Evolutionary conservation across 2,113 vertebrate genomes (phyloP), one percentile per base, ranked within the genome.

Genomic region (Eurystomus gularis): DNA sequence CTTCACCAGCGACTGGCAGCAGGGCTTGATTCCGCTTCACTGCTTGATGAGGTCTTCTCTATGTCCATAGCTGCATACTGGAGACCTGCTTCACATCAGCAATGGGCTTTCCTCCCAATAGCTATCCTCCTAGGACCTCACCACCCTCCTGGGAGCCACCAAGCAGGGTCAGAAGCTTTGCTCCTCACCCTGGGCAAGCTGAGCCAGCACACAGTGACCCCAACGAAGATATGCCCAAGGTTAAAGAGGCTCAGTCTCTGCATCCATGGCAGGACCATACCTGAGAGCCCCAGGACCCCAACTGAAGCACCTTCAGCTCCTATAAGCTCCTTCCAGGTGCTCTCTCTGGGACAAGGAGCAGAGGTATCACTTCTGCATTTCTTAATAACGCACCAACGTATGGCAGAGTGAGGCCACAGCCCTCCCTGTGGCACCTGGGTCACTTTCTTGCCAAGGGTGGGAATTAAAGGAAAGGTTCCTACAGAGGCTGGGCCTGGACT

Each of bases 311-410:
- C 9, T 66, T 19, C 64, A 70, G 44, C 14, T 28, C 48, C 46
- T 25, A 2, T 20, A 42, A 65, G 13, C 21, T 49, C 33, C 20
- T 9, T 49, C 51, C 24, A 77, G 28, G 7, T 17, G n/a, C 26
- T 13, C 11, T 39, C 20, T 12, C 12, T 16, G 19, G 17, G 20
- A 13, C 25, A 24, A 5, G 11, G 6, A 31, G 35, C 62, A 44
- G 42, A 79, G 11, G 4, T 11, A 26, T 17, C 25, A 13, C 25
- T n/a, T 71, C 39, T 7, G 13, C 18, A 39, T 21, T 62, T 18
- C 18, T 62, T 42, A 49, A 19, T 5, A 51, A 79, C 0, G 1
- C 52, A 64, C 15, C 7, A 3, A 60, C 0, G 0, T 7, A 13
- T 24, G 54, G 61, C n/a, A 57, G 21, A 35, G 57, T 0, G 3